Evolutionary conservation across 1,140 invertebrate species (phyloP), one percentile per base, ranked within the genome.

Genomic region (Agraylea sexmaculata): DNA sequence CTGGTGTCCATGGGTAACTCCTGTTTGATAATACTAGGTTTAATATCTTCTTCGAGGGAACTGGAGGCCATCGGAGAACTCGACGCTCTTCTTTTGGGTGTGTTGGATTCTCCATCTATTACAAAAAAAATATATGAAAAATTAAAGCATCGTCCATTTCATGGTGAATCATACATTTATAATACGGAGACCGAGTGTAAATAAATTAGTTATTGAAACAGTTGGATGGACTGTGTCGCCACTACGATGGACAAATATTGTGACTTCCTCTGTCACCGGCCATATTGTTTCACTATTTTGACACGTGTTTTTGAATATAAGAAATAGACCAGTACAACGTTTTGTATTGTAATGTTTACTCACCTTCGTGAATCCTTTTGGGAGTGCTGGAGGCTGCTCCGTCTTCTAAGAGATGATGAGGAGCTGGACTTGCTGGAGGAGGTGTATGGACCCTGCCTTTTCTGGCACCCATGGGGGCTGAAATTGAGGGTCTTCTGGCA

Each of bases 21-120:
- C 53, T 83, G 77, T 54, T 85, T 84, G 46, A 84, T 77, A n/a
- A n/a, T n/a, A 46, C 75, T 75, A 2, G 78, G 76, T 47, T 78
- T 80, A 48, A 78, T 73, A 49, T 80, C 77, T 49, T 77, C 77
- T 40, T 72, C 76, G 11, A 69, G 69, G 2, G 64, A 66, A 53
- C 70, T 72, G 28, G 70, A 72, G 8, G 69, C 69, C 53, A 73
- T 74, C 2, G 75, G 74, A 42, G 75, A 77, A 37, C 73, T 73
- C 23, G 75, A 71, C 16, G 69, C 69, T 51, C 71, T 67, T 53
- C 77, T 68, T 53, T 79, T 79, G 12, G 74, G 68, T 5, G 71
- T 73, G 27, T 70, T 74, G 11, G 63, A 62, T 42, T 68, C 69
- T 10, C 64, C 67, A 43, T 73, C 71, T 38, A 53, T 20, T n/a